Evolutionary conservation across 1,140 invertebrate genomes (phyloP).

Genomic region (Dendrolimus kikuchii): DNA sequence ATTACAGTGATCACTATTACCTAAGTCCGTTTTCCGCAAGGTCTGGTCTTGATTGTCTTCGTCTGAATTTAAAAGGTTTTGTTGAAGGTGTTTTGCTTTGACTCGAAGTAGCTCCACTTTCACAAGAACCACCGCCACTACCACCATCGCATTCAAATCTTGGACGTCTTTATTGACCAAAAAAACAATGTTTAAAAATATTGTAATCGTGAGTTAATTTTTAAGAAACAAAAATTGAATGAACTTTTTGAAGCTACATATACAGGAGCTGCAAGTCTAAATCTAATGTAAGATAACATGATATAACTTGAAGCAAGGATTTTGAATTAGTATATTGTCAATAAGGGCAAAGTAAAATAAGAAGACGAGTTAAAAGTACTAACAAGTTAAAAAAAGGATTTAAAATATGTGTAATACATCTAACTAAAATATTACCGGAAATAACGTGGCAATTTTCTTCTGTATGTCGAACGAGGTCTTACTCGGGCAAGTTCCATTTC

Average conservation of each 20-base stretch:
- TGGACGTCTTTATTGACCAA: constrained; percentile 25
- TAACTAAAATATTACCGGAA: constrained; percentile 40
- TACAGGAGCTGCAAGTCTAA: no score
- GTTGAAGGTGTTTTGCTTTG: constrained; percentile 50
- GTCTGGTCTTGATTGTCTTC: constrained; percentile 47
- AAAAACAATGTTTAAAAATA: background rate
- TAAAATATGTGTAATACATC: background rate
- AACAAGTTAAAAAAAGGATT: no score
- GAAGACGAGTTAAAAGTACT: no score
- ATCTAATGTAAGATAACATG: no score
- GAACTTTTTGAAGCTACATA: background rate
- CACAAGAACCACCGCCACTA: constrained; percentile 50
- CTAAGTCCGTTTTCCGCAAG: constrained; percentile 39
- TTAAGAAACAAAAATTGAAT: background rate
- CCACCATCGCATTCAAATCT: constrained; percentile 57
- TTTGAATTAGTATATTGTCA: no score
- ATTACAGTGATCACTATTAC: constrained; percentile 17
- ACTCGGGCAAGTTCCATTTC: constrained; percentile 61
- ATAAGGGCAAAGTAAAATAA: no score
- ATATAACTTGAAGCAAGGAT: no score
- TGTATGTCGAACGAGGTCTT: constrained; percentile 47
- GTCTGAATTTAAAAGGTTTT: constrained; percentile 47
- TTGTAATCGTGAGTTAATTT: background rate
- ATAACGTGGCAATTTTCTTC: constrained; percentile 55
- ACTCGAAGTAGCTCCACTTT: constrained; percentile 57